phyloP scores from a whole-genome alignment of 1,140 invertebrate genomes.

The Eumaeus atala region DNA sequence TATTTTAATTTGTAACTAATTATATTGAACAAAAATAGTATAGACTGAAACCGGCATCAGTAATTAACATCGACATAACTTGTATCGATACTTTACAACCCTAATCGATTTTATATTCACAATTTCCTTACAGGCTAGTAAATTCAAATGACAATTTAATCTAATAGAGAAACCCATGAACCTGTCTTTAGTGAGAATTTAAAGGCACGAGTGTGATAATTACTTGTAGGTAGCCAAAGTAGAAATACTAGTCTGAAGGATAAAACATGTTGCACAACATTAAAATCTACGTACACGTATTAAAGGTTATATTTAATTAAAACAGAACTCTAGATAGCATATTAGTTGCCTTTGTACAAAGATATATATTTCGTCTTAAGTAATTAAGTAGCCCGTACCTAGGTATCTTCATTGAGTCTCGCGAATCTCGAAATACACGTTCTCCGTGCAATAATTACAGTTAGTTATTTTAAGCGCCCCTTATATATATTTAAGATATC shows the following conservation, averaged over 20 bases:
- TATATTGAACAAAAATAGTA: too few species aligned
- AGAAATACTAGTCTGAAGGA: constrained; percentile 4
- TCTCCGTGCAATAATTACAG: constrained; percentile 39
- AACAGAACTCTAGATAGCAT: constrained; percentile 10
- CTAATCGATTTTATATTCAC: constrained; percentile 14
- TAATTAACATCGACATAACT: too few species aligned
- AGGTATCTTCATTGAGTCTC: constrained; percentile 40
- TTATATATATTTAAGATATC: constrained; percentile 16
- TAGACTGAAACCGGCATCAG: too few species aligned
- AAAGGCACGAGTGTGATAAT: constrained; percentile 34
- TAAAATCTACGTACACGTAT: background rate
- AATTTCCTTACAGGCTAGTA: constrained; percentile 24
- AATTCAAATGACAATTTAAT: constrained; percentile 34
- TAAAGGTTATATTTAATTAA: constrained; percentile 14
- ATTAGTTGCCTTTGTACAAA: constrained; percentile 25
- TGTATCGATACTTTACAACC: constrained; percentile 1
- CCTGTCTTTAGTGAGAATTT: constrained; percentile 33
- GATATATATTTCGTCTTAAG: constrained; percentile 34
- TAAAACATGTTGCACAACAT: constrained; percentile 1
- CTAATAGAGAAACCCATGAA: constrained; percentile 32
- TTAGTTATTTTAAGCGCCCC: constrained; percentile 33
- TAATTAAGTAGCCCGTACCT: constrained; percentile 41
- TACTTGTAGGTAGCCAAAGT: constrained; percentile 30
- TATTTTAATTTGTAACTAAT: too few species aligned
- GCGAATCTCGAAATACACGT: constrained; percentile 40